These are phyloP conservation scores for Plebejus melissa DNA, from an alignment of 2,888 invertebrate genomes.

Conservation along the genomic window DNA sequence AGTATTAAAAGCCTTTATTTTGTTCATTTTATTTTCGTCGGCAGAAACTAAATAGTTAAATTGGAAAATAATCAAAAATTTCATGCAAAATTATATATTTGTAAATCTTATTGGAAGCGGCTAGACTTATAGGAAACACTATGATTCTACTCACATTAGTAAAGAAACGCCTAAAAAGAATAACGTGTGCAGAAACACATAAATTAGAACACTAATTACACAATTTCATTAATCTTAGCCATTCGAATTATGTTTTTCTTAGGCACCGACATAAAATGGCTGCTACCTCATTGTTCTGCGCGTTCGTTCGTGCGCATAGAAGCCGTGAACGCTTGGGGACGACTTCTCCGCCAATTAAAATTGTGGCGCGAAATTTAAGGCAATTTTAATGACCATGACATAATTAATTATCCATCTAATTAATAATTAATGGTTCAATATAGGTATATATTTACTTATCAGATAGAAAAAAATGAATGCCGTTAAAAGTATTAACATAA, in stretches of 20 bases:
- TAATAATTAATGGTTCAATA: slow-evolving; percentile 51
- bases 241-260: slow-evolving; percentile 80
- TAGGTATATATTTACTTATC: slow-evolving; percentile 47
- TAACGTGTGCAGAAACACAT: slow-evolving; percentile 74
- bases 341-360: slow-evolving; percentile 79
- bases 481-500: slow-evolving; percentile 54
- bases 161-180: slow-evolving; percentile 71
- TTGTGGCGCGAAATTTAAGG: slow-evolving; percentile 79
- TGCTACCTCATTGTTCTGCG: slow-evolving; percentile 80
- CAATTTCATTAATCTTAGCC: slow-evolving; percentile 79
- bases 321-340: slow-evolving; percentile 80
- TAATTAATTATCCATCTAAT: slow-evolving; percentile 35
- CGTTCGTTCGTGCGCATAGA: slow-evolving; percentile 80
- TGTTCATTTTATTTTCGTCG: not conserved
- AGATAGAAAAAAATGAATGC: slow-evolving; percentile 57
- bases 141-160: slow-evolving; percentile 72
- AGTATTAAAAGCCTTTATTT: not conserved
- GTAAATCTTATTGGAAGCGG: slow-evolving; percentile 52
- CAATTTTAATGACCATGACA: slow-evolving; percentile 52
- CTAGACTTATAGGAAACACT: slow-evolving; percentile 60
- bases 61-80: slow-evolving; percentile 48
- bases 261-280: slow-evolving; percentile 80
- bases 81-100: slow-evolving; percentile 42
- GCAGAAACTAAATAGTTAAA: not conserved
- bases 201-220: slow-evolving; percentile 79